These are phyloP conservation scores for Antheraea mylitta DNA, from an alignment of 1,140 invertebrate genomes.

Conservation along the genomic window DNA sequence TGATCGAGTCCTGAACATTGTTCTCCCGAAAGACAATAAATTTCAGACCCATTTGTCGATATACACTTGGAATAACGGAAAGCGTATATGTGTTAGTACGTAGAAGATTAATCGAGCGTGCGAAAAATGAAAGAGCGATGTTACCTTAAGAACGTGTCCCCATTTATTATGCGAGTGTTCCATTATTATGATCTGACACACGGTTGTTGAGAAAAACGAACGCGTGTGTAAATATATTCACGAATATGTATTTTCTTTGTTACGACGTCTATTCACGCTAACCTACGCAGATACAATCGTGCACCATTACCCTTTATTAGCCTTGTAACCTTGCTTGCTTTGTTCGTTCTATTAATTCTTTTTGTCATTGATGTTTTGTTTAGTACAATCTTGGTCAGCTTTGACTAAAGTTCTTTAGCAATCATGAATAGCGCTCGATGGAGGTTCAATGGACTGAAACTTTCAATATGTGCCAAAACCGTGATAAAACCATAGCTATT, in stretches of 20 bases:
- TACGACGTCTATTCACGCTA: not conserved
- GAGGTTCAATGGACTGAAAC: too few relatives aligned
- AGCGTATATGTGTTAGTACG: conserved; percentile 9
- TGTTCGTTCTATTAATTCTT: not conserved
- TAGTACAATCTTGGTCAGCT: not conserved
- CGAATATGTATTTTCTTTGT: not conserved
- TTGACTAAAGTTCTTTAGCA: not conserved
- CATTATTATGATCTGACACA: conserved; percentile 31
- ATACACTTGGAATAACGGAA: conserved; percentile 24
- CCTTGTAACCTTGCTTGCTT: not conserved
- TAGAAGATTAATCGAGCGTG: conserved; percentile 38
- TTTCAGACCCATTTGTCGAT: conserved; percentile 31
- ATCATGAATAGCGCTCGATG: too few relatives aligned
- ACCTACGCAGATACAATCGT: not conserved
- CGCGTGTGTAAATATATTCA: not conserved
- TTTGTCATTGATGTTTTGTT: not conserved
- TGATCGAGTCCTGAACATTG: conserved; percentile 1
- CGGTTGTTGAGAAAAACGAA: not conserved
- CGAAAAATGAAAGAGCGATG: conserved; percentile 42
- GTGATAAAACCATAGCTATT: too few relatives aligned
- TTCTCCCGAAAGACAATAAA: conserved; percentile 24
- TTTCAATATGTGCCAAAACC: too few relatives aligned
- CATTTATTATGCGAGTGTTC: conserved; percentile 41
- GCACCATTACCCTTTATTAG: not conserved
- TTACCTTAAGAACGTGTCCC: conserved; percentile 39